phyloP scores from a whole-genome alignment of 2,113 vertebrate species.

The Dromas ardeola region DNA sequence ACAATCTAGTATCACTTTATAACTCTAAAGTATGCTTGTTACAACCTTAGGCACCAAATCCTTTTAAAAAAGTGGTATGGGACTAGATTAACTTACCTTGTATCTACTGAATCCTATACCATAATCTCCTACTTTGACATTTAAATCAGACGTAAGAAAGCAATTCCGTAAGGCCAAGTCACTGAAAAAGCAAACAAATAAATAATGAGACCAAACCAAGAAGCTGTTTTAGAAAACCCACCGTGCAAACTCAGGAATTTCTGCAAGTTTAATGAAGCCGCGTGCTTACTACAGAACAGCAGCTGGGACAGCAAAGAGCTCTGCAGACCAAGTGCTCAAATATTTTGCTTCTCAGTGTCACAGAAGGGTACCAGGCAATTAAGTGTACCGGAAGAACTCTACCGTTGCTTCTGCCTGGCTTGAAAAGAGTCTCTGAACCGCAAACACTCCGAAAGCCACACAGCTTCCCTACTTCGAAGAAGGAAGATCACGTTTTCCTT shows the following conservation, averaged over 20 bases:
- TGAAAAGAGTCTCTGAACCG: background rate
- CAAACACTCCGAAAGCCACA: background rate
- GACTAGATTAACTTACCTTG: constrained; percentile 80
- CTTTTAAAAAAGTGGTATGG: background rate
- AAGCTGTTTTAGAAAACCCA: background rate
- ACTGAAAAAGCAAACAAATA: constrained; percentile 66
- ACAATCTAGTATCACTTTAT: background rate
- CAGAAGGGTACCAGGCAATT: background rate
- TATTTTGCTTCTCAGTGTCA: background rate
- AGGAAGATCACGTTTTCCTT: background rate
- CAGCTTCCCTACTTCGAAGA: background rate
- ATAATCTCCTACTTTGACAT: constrained; percentile 96
- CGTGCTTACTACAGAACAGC: background rate
- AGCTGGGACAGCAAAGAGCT: background rate
- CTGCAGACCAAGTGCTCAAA: background rate
- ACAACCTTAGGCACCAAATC: background rate
- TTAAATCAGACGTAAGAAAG: constrained; percentile 93
- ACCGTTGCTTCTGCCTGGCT: background rate
- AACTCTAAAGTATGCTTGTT: background rate
- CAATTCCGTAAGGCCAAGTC: constrained; percentile 95
- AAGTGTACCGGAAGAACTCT: background rate
- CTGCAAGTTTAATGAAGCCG: background rate
- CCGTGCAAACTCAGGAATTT: background rate
- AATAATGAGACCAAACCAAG: background rate
- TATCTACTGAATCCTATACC: constrained; percentile 91